phyloP scores from a whole-genome alignment of 2,113 vertebrate genomes.

The Antigone vipio region DNA sequence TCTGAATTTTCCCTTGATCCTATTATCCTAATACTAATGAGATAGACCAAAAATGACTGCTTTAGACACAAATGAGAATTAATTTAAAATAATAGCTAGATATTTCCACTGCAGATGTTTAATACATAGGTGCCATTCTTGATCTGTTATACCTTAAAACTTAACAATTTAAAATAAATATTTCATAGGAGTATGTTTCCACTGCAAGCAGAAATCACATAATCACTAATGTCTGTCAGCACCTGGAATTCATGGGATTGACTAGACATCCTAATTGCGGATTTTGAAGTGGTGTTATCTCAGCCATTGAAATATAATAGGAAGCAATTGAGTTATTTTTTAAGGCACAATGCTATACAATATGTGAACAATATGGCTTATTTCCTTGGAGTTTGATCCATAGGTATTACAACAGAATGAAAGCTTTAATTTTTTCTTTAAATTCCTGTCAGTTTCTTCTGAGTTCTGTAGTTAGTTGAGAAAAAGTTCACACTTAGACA shows the following conservation, averaged over 20 bases:
- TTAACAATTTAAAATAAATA: not conserved
- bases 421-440: not conserved
- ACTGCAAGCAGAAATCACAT: not conserved
- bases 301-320: not conserved
- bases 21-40: not conserved
- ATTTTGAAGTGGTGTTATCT: not conserved
- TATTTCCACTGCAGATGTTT: not conserved
- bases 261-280: not conserved
- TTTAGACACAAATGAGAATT: not conserved
- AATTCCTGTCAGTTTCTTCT: not conserved
- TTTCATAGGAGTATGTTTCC: not conserved
- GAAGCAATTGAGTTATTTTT: not conserved
- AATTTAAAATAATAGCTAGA: not conserved
- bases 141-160: not conserved
- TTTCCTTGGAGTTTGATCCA: not conserved
- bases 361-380: not conserved
- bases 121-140: not conserved
- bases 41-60: not conserved
- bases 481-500: not conserved
- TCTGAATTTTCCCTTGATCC: not conserved
- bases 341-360: not conserved
- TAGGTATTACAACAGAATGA: not conserved
- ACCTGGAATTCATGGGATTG: not conserved
- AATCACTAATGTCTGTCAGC: not conserved
- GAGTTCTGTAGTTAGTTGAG: not conserved